phyloP scores from a whole-genome alignment of 2,888 invertebrate genomes.

The Isoperla grammatica region DNA sequence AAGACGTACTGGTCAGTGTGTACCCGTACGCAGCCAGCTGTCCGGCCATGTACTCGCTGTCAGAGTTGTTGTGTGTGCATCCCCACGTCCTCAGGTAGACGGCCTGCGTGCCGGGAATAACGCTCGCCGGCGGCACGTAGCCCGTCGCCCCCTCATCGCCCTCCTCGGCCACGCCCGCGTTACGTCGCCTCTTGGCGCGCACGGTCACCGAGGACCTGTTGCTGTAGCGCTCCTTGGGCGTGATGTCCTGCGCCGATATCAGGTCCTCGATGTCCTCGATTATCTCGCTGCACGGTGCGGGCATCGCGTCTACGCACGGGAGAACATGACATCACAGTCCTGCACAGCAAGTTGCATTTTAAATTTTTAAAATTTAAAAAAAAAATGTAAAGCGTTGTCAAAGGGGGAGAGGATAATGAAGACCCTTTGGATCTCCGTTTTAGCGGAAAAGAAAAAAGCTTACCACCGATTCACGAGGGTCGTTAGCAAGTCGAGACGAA shows the following conservation, averaged over 20 bases:
- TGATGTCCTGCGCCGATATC: conserved; percentile 71
- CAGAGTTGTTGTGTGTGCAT: conserved; percentile 95
- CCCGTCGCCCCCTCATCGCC: conserved; percentile 31
- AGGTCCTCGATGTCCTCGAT: conserved; percentile 83
- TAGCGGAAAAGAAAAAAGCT: no score
- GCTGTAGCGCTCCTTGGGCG: conserved; percentile 70
- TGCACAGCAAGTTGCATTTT: no score
- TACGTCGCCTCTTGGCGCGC: conserved; percentile 52
- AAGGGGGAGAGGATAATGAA: no score
- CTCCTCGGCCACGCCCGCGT: conserved; percentile 36
- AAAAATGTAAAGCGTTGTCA: no score
- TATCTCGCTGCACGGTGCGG: conserved; percentile 57
- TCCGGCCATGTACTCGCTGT: conserved; percentile 98
- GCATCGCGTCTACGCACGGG: no score
- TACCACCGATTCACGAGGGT: no score
- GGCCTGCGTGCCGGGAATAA: conserved; percentile 62
- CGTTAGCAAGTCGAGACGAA: no score
- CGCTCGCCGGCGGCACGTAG: conserved; percentile 35
- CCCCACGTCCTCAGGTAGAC: conserved; percentile 95
- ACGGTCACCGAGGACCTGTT: conserved; percentile 64
- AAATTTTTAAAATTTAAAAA: no score
- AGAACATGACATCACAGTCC: no score
- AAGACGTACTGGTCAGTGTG: conserved; percentile 58
- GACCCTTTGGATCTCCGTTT: no score
- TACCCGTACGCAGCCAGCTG: conserved; percentile 86